Conservation (phyloP, 2,797 vertebrate species). For the Alca torda region DNA sequence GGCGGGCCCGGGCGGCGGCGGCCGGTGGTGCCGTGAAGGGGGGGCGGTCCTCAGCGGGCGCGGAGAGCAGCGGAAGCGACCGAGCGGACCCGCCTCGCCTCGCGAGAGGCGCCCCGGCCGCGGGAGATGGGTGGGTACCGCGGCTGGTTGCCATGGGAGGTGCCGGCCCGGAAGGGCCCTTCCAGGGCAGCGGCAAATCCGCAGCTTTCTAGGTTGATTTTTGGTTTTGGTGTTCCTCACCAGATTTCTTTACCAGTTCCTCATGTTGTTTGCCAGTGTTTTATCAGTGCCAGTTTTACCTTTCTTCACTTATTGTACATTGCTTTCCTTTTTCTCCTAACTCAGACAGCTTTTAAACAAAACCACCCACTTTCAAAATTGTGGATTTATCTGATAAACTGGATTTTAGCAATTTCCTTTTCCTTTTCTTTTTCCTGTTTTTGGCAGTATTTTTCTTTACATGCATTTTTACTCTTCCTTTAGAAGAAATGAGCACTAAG, state of each 20-base stretch:
- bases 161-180: too few relatives aligned
- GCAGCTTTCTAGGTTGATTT: background rate
- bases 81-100: background rate
- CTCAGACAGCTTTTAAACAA: background rate
- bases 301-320: background rate
- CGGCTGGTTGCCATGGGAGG: too few relatives aligned
- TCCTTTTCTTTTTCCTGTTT: background rate
- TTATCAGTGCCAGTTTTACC: background rate
- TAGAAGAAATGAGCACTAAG: background rate
- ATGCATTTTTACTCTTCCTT: background rate
- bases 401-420: background rate
- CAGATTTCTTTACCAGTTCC: background rate
- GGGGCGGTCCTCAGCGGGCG: too few relatives aligned
- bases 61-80: fast-evolving
- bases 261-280: background rate
- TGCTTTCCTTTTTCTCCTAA: background rate
- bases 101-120: too few relatives aligned
- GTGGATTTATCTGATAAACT: background rate
- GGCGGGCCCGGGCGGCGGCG: background rate
- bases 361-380: background rate
- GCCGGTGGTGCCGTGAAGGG: background rate
- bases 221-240: too few relatives aligned
- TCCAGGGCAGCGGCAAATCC: too few relatives aligned
- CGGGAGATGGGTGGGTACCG: too few relatives aligned
- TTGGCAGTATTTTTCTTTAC: background rate